Base-by-base conservation (phyloP, 2,888 invertebrate genomes). In the Drosophila histrio region DNA sequence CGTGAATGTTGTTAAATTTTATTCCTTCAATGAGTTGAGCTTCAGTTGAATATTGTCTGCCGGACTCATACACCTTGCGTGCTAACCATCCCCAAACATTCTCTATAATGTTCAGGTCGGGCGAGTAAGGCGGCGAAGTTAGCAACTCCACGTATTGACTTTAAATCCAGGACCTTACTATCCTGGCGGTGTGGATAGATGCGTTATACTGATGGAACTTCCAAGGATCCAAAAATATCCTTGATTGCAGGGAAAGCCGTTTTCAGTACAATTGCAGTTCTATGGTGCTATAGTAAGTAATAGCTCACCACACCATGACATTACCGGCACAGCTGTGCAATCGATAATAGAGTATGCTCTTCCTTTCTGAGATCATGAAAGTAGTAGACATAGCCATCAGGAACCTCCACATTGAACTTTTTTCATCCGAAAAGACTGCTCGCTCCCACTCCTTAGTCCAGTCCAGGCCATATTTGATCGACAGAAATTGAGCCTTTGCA, bases 171-270 rank as follows among this genome's bases (percentile, higher is more conserved):
- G 41, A 9, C 11, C 22, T 41, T 13, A 22, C 22, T 1, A 39
- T 21, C n/a, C 39, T 19, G 39, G 7, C 34, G 1, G 47, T 30
- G 47, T 47, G 47, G 13, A 47, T 47, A 22, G 34, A 13, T 21
- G 47, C 47, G 13, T 50, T 28, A 11, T 34, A n/a, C 21, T 50
- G 26, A 26, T 52, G 39, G 39, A 52, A 50, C 50, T 38, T 50
- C 26, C 38, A 50, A 50, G 38, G 50, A 38, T 26, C n/a, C 26
- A 38, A 32, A 21, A 32, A 32, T 47, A 32, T 32, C 21, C 32
- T 21, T 32, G n/a, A 47, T 9, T 47, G 46, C 26, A 19, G 28
- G 28, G 8, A 39, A 52, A 19, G 52, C 39, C 26, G 9, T 39
- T 28, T 39, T 26, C 24, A 50, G 50, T 50, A 50, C 32, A 32